These are phyloP conservation scores for Himalopsyche kuldschensis DNA, from an alignment of 2,888 invertebrate species.

Conservation along the genomic window DNA sequence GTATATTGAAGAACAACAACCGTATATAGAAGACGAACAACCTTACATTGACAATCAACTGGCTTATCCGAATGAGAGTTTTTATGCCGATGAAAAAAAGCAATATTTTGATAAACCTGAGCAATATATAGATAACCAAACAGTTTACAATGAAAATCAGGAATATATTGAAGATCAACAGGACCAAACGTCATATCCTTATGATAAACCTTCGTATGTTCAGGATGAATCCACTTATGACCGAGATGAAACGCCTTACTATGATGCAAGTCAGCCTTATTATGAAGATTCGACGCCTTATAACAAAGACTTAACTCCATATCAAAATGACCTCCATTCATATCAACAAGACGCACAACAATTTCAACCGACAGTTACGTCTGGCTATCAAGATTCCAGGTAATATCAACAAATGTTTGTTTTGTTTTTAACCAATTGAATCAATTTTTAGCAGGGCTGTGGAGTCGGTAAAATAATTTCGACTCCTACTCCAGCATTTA, in stretches of 20 bases:
- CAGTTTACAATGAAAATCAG: constrained; percentile 38
- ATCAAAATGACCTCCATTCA: constrained; percentile 37
- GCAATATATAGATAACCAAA: constrained; percentile 40
- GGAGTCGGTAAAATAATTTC: too few relatives aligned
- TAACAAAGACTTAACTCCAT: constrained; percentile 42
- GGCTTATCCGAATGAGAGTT: constrained; percentile 28
- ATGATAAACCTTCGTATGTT: constrained; percentile 1
- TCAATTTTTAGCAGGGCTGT: too few relatives aligned
- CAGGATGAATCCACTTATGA: constrained; percentile 33
- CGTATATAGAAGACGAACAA: constrained; percentile 42
- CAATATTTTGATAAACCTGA: constrained; percentile 50
- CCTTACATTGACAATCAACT: not conserved
- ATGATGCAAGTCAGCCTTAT: constrained; percentile 42
- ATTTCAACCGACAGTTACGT: constrained; percentile 35
- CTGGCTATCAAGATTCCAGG: constrained; percentile 35
- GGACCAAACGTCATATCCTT: constrained; percentile 38
- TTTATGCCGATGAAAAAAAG: constrained; percentile 48
- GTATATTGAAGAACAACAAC: constrained; percentile 44
- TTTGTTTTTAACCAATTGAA: too few relatives aligned
- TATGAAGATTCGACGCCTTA: constrained; percentile 44
- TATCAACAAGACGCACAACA: constrained; percentile 37
- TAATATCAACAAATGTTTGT: constrained; percentile 4
- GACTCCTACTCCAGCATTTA: too few relatives aligned
- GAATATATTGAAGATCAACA: constrained; percentile 43
- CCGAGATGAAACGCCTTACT: constrained; percentile 36